Percentiles rank a stretch among this genome's conserved stretches.
Evolutionary conservation across 1,140 invertebrate genomes (phyloP).

Genomic region (Paraescarpia echinospica): DNA sequence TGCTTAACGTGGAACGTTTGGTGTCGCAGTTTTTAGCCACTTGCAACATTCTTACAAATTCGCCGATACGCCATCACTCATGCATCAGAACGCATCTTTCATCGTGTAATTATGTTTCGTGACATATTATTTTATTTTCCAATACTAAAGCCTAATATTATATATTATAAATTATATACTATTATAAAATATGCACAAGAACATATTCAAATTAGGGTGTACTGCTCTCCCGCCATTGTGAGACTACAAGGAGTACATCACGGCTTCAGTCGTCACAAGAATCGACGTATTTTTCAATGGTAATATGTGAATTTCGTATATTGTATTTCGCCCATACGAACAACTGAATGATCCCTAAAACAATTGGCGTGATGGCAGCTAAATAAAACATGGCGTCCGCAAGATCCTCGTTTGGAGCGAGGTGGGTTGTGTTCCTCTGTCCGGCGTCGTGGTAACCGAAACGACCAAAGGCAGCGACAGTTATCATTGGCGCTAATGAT

Average conservation of each 20-base stretch:
- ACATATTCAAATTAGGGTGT: not conserved
- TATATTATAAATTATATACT: too few relatives aligned
- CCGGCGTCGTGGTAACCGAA: conserved; percentile 41
- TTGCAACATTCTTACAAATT: too few relatives aligned
- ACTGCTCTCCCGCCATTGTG: too few relatives aligned
- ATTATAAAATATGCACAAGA: not conserved
- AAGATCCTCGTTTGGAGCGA: not conserved
- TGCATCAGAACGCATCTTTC: too few relatives aligned
- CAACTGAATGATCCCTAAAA: conserved; percentile 8
- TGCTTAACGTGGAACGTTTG: too few relatives aligned
- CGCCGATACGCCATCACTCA: too few relatives aligned
- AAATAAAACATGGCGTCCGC: conserved; percentile 13
- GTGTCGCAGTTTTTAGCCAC: too few relatives aligned
- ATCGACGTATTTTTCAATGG: not conserved
- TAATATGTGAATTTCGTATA: not conserved
- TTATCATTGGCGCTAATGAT: conserved; percentile 52
- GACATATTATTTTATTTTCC: too few relatives aligned
- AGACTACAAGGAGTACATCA: not conserved
- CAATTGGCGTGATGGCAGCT: not conserved
- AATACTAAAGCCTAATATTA: too few relatives aligned
- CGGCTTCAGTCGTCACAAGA: not conserved
- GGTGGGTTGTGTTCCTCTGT: not conserved
- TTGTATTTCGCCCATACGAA: conserved; percentile 1
- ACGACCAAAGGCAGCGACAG: conserved; percentile 44
- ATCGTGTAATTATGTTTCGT: too few relatives aligned